Base-by-base conservation (phyloP, 2,113 vertebrate species). In the Hydrolagus affinis region DNA sequence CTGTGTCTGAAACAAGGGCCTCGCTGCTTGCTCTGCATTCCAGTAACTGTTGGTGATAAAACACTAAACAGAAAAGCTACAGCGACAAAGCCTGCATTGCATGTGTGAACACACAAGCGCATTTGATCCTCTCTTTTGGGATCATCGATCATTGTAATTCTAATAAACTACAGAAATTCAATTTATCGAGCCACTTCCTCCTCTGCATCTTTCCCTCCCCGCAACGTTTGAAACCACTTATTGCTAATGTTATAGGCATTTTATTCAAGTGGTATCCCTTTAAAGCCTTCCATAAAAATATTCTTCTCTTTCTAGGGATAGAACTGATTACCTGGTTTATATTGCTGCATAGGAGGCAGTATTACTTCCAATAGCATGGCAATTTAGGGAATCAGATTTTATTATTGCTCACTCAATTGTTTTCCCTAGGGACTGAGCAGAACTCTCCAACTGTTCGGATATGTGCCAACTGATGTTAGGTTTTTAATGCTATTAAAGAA, bases 1-100 rank as follows among this genome's bases (percentile, higher is more conserved):
- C 72, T 2, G 72, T 74, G 30, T 44, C 72, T 74, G 72, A 44
- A 74, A 74, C 71, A 72, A 72, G 70, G 70, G 70, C 70, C 10
- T 30, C 70, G 30, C 30, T 72, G 30, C 12, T 74, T 44, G 14
- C 72, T 44, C 71, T 32, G 71, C 25, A 73, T 73, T 30, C 11
- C 4, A 17, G 71, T 10, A 71, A 25, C 70, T 71, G 23, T 44
- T 44, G 44, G 44, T 71, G 71, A 73, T 15, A 32, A 32, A 69
- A 17, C 14, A 73, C 14, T 73, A 73, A 73, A 74, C 3, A 74
- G 11, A 74, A 44, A 74, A 44, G 28, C 72, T 44, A 14, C 17
- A 32, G 19, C 11, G 30, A 74, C 30, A 74, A 74, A 74, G 14
- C n/a, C n/a, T n/a, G n/a, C n/a, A 14, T 14, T 30, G 19, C 28